Base-by-base conservation (phyloP, 2,113 vertebrate species). In the Sorex araneus region DNA sequence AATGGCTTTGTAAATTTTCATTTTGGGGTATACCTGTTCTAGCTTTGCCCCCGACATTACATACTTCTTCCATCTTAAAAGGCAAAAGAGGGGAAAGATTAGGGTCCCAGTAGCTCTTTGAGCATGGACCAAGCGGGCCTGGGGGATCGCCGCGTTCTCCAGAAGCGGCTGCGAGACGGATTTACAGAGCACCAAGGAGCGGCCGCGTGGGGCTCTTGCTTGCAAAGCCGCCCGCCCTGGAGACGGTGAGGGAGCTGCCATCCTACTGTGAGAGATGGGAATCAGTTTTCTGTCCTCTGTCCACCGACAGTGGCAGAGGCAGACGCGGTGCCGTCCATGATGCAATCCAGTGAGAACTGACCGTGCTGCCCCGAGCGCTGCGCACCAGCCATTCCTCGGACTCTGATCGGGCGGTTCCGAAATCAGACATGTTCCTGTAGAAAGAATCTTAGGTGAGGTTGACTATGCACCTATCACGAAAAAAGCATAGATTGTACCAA, bases 41-140 rank as follows among this genome's bases (percentile, higher is more conserved):
- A 96, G 94, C 92, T 95, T 95, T 96, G 82, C 87, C 84, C 94
- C 36, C 90, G 70, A 90, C 78, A 0, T 91, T 86, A 77, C 76
- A 88, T 96, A 86, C 82, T 96, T 32, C 74, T 93, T 12, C 32
- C 54, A n/a, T 97, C 84, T 23, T 96, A 84, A 92, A 90, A 60
- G 94, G 82, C 79, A 79, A 94, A 70, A 84, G 89, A 47, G 81
- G 94, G 95, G 91, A 94, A 97, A 84, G 4, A 2, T 36, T 94
- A 23, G 94, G 93, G 83, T 87, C 92, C 86, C 66, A 95, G 93
- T 94, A 84, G 32, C 82, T 94, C 89, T 75, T 84, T 96, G 47
- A 84, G 80, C 87, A 89, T 30, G 96, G 97, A 98, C 97, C 97
- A 98, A 97, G 97, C 1, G 32, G 83, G 91, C 94, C 97, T 97